These are phyloP conservation scores for Cettia cetti DNA, from an alignment of 2,113 vertebrate genomes.

Conservation along the genomic window DNA sequence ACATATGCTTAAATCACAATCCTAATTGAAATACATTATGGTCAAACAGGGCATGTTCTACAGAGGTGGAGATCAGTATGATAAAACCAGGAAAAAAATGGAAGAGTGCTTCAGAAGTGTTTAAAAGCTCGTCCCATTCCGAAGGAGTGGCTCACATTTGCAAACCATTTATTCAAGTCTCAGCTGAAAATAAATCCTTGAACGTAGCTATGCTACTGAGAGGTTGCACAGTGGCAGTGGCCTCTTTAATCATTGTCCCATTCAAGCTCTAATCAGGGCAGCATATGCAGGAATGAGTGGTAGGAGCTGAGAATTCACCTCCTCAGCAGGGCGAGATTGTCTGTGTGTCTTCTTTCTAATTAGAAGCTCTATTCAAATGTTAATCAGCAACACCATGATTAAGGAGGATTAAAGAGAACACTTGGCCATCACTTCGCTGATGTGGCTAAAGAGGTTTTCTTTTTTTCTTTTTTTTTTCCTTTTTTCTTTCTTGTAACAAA, in stretches of 20 bases:
- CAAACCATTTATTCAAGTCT: conserved; percentile 73
- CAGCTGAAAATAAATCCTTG: conserved; percentile 66
- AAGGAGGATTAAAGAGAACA: conserved; percentile 24
- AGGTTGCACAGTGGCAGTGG: conserved; percentile 44
- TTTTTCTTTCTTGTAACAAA: neutral
- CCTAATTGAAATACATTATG: conserved; percentile 16
- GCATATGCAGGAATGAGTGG: conserved; percentile 35
- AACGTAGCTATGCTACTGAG: conserved; percentile 43
- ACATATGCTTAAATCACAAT: neutral
- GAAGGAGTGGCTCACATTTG: conserved; percentile 57
- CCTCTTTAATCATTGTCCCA: conserved; percentile 70
- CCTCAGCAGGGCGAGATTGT: conserved; percentile 33
- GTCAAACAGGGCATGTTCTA: conserved; percentile 3
- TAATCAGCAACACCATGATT: conserved; percentile 51
- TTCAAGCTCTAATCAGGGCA: conserved; percentile 70
- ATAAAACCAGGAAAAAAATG: neutral
- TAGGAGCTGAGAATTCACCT: conserved; percentile 36
- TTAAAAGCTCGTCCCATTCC: conserved; percentile 49
- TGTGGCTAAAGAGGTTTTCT: conserved; percentile 11
- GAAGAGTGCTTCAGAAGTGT: conserved; percentile 21
- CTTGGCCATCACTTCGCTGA: neutral
- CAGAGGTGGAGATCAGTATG: neutral
- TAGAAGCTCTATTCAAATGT: conserved; percentile 62
- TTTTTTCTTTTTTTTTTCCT: neutral
- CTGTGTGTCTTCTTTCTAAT: conserved; percentile 49